A percentile compares a stretch with the other conserved stretches of the same genome.
Evolutionary conservation across 2,797 vertebrate species (phyloP).

Genomic region (Thalassophryne amazonica): DNA sequence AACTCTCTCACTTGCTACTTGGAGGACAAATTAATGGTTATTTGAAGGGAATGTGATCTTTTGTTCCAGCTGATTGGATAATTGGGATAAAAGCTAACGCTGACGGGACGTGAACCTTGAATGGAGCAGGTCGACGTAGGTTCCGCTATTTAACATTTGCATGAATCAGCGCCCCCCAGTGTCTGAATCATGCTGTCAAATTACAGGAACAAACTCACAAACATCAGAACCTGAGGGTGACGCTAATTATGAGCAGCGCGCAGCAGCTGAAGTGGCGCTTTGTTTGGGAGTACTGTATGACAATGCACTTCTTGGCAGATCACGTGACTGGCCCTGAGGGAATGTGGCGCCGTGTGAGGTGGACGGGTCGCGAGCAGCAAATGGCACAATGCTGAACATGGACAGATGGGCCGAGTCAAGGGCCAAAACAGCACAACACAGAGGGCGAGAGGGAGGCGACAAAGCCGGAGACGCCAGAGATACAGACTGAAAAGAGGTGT

Average conservation of each 20-base stretch:
- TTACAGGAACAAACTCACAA: background rate
- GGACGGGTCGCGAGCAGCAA: constrained; percentile 45
- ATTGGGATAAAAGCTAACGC: too few relatives aligned
- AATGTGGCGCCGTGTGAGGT: constrained; percentile 58
- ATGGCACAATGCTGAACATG: constrained; percentile 48
- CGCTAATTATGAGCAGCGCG: background rate
- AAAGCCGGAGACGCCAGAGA: constrained; percentile 18
- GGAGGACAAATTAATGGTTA: too few relatives aligned
- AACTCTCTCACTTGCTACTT: too few relatives aligned
- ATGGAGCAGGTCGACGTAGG: too few relatives aligned
- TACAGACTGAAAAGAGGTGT: constrained; percentile 13
- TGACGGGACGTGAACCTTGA: too few relatives aligned
- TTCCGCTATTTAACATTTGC: too few relatives aligned
- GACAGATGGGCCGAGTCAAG: constrained; percentile 80
- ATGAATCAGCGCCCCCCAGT: too few relatives aligned
- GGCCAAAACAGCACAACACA: constrained; percentile 28
- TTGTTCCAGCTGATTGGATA: too few relatives aligned
- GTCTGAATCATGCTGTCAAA: too few relatives aligned
- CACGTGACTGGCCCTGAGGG: constrained; percentile 52
- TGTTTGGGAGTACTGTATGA: constrained; percentile 29
- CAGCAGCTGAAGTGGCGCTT: background rate
- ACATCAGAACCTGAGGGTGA: background rate
- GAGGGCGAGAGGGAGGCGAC: constrained; percentile 28
- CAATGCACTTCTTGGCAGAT: constrained; percentile 36
- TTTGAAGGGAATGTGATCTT: too few relatives aligned